A percentile compares a stretch with the other conserved stretches of the same genome.
Evolutionary conservation across 2,888 invertebrate species (phyloP).

Genomic region (Drosophila trichaetosa): DNA sequence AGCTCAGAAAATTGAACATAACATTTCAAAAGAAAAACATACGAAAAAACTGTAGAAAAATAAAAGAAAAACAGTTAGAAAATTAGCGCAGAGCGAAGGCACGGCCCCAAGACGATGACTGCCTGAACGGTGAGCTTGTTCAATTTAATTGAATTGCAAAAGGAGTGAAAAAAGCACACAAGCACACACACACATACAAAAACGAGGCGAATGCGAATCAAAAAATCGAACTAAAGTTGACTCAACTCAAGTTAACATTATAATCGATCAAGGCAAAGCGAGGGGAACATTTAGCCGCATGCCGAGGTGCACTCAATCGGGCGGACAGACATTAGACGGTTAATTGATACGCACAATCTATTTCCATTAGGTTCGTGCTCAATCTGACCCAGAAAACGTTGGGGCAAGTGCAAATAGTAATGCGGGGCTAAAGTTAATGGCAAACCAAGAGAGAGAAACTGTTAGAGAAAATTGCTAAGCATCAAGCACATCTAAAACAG

Average conservation of each 20-base stretch:
- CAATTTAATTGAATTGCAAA: constrained; percentile 76
- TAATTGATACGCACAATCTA: constrained; percentile 80
- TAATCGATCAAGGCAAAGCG: constrained; percentile 80
- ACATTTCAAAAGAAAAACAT: constrained; percentile 59
- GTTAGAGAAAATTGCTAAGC: constrained; percentile 49
- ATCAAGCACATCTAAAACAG: constrained; percentile 21
- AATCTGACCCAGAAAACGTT: constrained; percentile 68
- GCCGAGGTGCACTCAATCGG: constrained; percentile 70
- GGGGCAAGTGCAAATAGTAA: constrained; percentile 59
- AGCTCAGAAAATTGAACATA: constrained; percentile 78
- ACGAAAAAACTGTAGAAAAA: constrained; percentile 34
- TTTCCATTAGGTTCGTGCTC: constrained; percentile 70
- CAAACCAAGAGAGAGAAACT: constrained; percentile 18
- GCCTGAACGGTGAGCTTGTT: constrained; percentile 72
- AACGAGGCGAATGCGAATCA: constrained; percentile 37
- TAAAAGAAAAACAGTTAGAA: constrained; percentile 69
- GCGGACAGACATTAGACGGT: constrained; percentile 54
- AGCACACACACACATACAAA: neutral
- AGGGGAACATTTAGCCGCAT: constrained; percentile 68
- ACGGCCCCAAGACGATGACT: constrained; percentile 54
- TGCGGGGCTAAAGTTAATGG: constrained; percentile 47
- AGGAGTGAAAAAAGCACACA: constrained; percentile 30
- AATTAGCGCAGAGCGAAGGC: constrained; percentile 73
- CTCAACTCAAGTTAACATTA: constrained; percentile 70
- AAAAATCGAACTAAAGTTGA: constrained; percentile 45